Evolutionary conservation across 2,113 vertebrate species (phyloP), one percentile per base, ranked within the genome.

Genomic region (Platysternon megacephalum): DNA sequence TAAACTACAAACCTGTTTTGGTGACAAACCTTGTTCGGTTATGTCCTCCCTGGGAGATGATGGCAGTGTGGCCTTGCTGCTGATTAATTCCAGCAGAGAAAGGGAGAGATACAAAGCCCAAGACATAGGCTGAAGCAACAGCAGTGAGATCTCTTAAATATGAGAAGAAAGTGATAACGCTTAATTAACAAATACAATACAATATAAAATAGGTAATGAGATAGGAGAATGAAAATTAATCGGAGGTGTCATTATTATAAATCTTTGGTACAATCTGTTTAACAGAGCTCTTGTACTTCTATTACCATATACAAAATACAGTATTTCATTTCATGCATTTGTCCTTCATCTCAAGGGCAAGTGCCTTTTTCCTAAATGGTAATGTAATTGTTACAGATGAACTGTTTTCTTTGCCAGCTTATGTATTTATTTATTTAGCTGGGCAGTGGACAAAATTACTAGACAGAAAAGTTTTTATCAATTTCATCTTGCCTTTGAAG

Each of bases 271-370:
- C 2, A 55, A 11, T 32, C 4, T 79, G 46, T 8, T 81, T 87
- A 46, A 5, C 26, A 84, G 84, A 22, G 3, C 7, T 87, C 26
- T 93, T 94, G 26, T 3, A 2, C 0, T 78, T 80, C 19, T 53
- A 49, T 46, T 24, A n/a, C 3, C 0, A 82, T 74, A 87, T 16
- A 56, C 16, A 82, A 78, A 90, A 26, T 44, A 88, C 21, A 93
- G 14, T 24, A 78, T 88, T 93, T 91, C 6, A 72, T 87, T 90
- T 93, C 79, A 86, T 78, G 11, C 19, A 11, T 6, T 94, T 81
- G 19, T 74, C 42, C 61, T 93, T 89, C 87, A 22, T 94, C 46
- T 89, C 56, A 95, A 93, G 72, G 78, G 16, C 48, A 93, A 87
- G 6, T 58, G 11, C 19, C 82, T 94, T 94, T 89, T 93, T 82